Base-by-base conservation (phyloP, 2,113 vertebrate genomes). In the Greenwoodochromis staneri region DNA sequence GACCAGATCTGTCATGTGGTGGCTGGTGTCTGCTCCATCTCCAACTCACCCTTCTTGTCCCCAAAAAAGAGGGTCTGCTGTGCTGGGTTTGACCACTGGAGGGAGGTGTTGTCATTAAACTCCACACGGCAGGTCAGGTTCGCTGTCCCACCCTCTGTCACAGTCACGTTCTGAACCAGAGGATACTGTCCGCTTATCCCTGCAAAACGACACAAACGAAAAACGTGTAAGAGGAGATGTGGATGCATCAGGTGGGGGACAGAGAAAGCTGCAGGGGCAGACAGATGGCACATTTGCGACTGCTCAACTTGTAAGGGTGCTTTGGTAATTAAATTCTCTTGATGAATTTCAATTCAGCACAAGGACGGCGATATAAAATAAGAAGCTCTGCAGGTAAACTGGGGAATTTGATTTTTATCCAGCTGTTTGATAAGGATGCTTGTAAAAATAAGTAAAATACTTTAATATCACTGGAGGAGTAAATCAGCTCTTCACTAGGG, bases 81-180 rank as follows among this genome's bases (percentile, higher is more conserved):
- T 98, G 98, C 99, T 91, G 99, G 99, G 97, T 99, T 99, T 95
- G 98, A 99, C 99, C 99, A 99, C 99, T 99, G 98, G 98, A 99
- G 98, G 98, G 98, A 99, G 96, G 98, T 99, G 97, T 99, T 98
- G 98, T 99, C 99, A 97, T 99, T 99, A 96, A 98, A 97, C 97
- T 99, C 99, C 96, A 99, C 99, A 85, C 98, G 97, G 96, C 99
- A 99, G 97, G 98, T 99, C 97, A 99, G 95, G 96, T 98, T 99
- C 59, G 97, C 98, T 9, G 97, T 98, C 95, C 97, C 97, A 10
- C 99, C 98, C 97, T 99, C 98, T 82, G 98, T 97, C 91, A 98
- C 98, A 1, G 99, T 99, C 94, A 98, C 97, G 87, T 99, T 99
- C 95, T 98, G 98, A 92, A 98, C 98, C 83, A 98, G 96, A 88